Conservation (phyloP, 2,888 invertebrate genomes). For the Rhimphoctona megacephalus region DNA sequence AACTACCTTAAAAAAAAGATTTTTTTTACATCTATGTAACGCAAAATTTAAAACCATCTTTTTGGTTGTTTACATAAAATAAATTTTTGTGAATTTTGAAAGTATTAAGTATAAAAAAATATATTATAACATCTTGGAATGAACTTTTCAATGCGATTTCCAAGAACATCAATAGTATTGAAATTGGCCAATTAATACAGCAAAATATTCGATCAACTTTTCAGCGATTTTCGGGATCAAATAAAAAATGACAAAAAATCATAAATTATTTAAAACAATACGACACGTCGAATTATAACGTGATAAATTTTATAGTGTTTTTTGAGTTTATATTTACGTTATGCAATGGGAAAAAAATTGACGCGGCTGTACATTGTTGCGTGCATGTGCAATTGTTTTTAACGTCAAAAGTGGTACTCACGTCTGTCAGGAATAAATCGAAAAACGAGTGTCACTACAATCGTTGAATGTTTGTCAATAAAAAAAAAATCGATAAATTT, state of each 20-base stretch:
- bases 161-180: background rate
- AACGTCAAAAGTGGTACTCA: conserved; percentile 13
- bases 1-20: no score
- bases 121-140: background rate
- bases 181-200: background rate
- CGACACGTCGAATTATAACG: background rate
- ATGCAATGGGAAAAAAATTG: background rate
- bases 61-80: no score
- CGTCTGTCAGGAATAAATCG: background rate
- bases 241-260: background rate
- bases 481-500: background rate
- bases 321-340: background rate
- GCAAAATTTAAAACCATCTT: no score
- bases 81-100: no score
- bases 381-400: conserved; percentile 5
- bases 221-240: background rate
- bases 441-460: background rate
- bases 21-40: no score
- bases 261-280: background rate
- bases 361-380: conserved; percentile 8
- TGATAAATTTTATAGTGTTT: background rate
- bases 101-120: background rate
- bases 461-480: background rate
- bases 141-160: background rate
- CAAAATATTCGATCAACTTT: background rate